These are phyloP conservation scores for Rhamnusium bicolor DNA, from an alignment of 2,888 invertebrate genomes.

Conservation along the genomic window DNA sequence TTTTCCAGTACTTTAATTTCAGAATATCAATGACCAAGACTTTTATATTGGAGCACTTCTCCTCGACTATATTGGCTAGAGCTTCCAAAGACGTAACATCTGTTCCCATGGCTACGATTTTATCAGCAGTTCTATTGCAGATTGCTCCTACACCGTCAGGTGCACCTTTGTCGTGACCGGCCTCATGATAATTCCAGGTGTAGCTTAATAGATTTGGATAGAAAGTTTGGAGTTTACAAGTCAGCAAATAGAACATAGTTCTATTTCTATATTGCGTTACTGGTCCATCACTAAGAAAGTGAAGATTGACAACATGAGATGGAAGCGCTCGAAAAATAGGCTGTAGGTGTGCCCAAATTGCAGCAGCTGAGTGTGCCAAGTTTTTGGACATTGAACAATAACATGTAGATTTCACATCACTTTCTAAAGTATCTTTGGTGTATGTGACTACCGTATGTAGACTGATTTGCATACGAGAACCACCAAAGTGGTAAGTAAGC, in stretches of 20 bases:
- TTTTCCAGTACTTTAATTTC: not conserved
- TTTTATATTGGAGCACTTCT: conserved; percentile 49
- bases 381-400: conserved; percentile 59
- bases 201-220: conserved; percentile 52
- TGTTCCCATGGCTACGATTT: conserved; percentile 58
- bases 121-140: conserved; percentile 63
- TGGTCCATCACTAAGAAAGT: conserved; percentile 5
- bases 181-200: conserved; percentile 59
- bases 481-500: conserved; percentile 3
- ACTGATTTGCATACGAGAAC: not conserved
- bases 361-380: conserved; percentile 56
- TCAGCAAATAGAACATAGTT: conserved; percentile 44
- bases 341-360: conserved; percentile 54
- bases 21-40: conserved; percentile 40
- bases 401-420: conserved; percentile 40
- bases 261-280: conserved; percentile 24
- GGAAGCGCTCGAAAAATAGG: conserved; percentile 2
- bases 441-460: not conserved
- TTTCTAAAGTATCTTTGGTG: conserved; percentile 1
- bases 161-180: conserved; percentile 63
- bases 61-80: conserved; percentile 28
- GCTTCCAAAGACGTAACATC: conserved; percentile 52
- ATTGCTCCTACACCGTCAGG: conserved; percentile 63
- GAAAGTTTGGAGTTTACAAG: conserved; percentile 52
- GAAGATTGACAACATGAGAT: not conserved